Evolutionary conservation across 2,888 invertebrate species (phyloP), one percentile per base, ranked within the genome.

Genomic region (Crematogaster levior): DNA sequence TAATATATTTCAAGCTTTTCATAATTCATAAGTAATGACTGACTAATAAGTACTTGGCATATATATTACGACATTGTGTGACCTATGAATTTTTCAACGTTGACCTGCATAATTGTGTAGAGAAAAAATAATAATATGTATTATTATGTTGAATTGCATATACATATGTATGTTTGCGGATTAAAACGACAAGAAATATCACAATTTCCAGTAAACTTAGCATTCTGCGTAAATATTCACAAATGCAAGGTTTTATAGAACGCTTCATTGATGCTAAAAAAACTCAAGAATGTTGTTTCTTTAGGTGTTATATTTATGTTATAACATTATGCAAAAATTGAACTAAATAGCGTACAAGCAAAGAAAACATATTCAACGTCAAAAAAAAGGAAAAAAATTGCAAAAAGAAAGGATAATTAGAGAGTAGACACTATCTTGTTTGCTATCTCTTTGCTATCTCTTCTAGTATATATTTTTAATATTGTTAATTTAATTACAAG

Each of bases 171-270:
- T n/a, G 6, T 65, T 40, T 58, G 12, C 37, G 18, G 5, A 6
- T 24, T 34, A 66, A 43, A 12, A 37, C 43, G 74, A 65, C 60
- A 82, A 82, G 81, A 82, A 82, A 34, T 58, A 51, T 60, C 27
- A 27, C 27, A 58, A 43, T 75, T 82, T 82, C 75, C 75, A n/a
- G n/a, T n/a, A n/a, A n/a, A n/a, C n/a, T n/a, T n/a, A n/a, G 75
- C 66, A 66, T 75, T 74, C 65, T 81, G 21, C 18, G 37, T 43
- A 53, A 60, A 56, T 74, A 37, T 53, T 61, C 1, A 9, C 9
- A 60, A 51, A 60, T 10, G 63, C 34, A 58, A 30, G 15, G 12
- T 48, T 72, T 60, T 30, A 40, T 18, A 27, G 10, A 46, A 46
- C 12, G 6, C 10, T 30, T 61, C 1, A 46, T 56, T 40, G 27